Base-by-base conservation (phyloP, 2,113 vertebrate genomes). In the Hirundichthys speculiger region DNA sequence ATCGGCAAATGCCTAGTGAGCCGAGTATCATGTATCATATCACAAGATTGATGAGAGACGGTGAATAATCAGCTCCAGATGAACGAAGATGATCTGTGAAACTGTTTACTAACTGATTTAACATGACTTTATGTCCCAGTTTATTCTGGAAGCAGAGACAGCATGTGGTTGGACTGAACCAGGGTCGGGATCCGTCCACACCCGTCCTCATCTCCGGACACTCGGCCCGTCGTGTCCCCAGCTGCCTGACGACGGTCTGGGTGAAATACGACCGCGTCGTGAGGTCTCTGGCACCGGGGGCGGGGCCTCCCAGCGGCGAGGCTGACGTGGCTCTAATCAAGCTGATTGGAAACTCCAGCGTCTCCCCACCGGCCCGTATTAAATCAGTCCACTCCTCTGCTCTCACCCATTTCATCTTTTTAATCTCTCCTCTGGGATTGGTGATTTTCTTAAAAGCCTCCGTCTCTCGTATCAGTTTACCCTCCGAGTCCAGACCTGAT, bases 281-380 rank as follows among this genome's bases (percentile, higher is more conserved):
- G n/a, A n/a, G n/a, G n/a, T n/a, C n/a, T n/a, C 69, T 56, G 34
- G 64, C 73, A 77, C 77, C 64, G 63, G 71, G 81, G 77, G 62
- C 69, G 73, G 59, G 77, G 70, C 67, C 78, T 77, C 42, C 77
- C 77, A 72, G 58, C 46, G 55, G 66, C 77, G 69, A 41, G 79
- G 77, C 60, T 58, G 77, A 71, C 83, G 51, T 67, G 68, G 22
- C 50, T 79, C 60, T 83, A 79, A 85, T 90, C 84, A 86, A 83
- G 70, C 56, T 80, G 81, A 90, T 88, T 88, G 88, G 77, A 86
- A 85, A 82, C 77, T 73, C 68, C 75, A 81, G 74, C 60, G 53
- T 43, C 70, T 60, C 80, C 57, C 45, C 24, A 42, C 40, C 46
- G 10, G 48, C 14, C 69, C 51, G 72, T 77, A 74, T 81, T 86